Base-by-base conservation (phyloP, 2,888 invertebrate genomes). In the Mesochorus sp. region DNA sequence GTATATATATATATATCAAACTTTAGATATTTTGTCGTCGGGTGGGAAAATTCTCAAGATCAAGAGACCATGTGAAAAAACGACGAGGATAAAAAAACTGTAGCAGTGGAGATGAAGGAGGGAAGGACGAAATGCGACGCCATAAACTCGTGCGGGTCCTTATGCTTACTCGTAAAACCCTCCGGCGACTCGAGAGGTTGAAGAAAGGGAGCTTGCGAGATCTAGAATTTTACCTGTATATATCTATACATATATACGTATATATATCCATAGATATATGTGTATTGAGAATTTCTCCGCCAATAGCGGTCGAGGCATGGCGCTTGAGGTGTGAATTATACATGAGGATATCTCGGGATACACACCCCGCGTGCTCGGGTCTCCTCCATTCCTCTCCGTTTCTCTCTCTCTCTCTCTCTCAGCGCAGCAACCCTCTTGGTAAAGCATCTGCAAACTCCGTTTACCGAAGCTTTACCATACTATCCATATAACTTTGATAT, bases 321-420 rank as follows among this genome's bases (percentile, higher is more conserved):
- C 90, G 90, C 85, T 89, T 88, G 87, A 90, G 88, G 90, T 90
- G 90, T 90, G 88, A 90, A 90, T 90, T 90, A 90, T 90, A 90
- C 90, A 90, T 90, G 90, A 90, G 89, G 79, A 87, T 86, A 87
- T 83, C 83, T 82, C 73, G 77, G 59, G 59, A 70, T 71, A 53
- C 59, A 53, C 71, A 53, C 80, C 71, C 64, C 47, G 12, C 67
- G 62, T 49, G 61, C 76, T 72, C 76, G 26, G 51, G 57, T 31
- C 57, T 57, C 72, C n/a, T n/a, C n/a, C n/a, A n/a, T n/a, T n/a
- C n/a, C n/a, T n/a, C n/a, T n/a, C n/a, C n/a, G n/a, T 64, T 70
- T 49, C 71, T 57, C 73, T 77, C 70, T 76, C 75, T 75, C 72
- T 59, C 76, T 73, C 74, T 55, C 76, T 42, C 64, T 74, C 39